These are phyloP conservation scores for Magallana nippona DNA, from an alignment of 2,888 invertebrate genomes.

Conservation along the genomic window DNA sequence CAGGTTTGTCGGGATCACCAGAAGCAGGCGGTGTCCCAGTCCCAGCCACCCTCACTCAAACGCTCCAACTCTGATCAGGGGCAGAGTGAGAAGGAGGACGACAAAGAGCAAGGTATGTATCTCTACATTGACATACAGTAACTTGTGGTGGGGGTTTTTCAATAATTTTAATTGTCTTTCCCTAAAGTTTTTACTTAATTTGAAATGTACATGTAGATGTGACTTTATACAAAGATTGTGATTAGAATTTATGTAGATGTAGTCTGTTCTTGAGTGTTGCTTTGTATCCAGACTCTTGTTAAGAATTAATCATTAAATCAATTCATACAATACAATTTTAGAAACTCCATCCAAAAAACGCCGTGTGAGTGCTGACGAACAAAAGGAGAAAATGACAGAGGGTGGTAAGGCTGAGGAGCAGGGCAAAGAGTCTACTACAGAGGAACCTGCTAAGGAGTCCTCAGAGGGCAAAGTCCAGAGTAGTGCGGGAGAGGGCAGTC, in stretches of 20 bases:
- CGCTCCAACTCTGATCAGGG: slow-evolving; percentile 58
- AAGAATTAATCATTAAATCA: too few species aligned
- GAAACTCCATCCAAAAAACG: slow-evolving; percentile 68
- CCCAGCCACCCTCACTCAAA: slow-evolving; percentile 35
- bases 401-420: slow-evolving; percentile 35
- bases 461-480: neutral
- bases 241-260: too few species aligned
- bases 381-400: slow-evolving; percentile 28
- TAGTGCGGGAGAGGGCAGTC: neutral
- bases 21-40: slow-evolving; percentile 58
- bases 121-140: neutral
- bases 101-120: slow-evolving; percentile 39
- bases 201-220: too few species aligned
- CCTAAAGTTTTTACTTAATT: too few species aligned
- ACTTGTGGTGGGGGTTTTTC: too few species aligned
- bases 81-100: slow-evolving; percentile 52
- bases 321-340: slow-evolving; percentile 44
- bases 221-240: too few species aligned
- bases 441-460: slow-evolving; percentile 9
- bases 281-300: too few species aligned
- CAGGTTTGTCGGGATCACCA: slow-evolving; percentile 72
- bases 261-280: too few species aligned
- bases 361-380: slow-evolving; percentile 50
- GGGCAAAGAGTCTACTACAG: neutral
- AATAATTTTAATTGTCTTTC: too few species aligned